These are phyloP conservation scores for Platypus cylindrus DNA, from an alignment of 2,888 invertebrate species.

Conservation along the genomic window DNA sequence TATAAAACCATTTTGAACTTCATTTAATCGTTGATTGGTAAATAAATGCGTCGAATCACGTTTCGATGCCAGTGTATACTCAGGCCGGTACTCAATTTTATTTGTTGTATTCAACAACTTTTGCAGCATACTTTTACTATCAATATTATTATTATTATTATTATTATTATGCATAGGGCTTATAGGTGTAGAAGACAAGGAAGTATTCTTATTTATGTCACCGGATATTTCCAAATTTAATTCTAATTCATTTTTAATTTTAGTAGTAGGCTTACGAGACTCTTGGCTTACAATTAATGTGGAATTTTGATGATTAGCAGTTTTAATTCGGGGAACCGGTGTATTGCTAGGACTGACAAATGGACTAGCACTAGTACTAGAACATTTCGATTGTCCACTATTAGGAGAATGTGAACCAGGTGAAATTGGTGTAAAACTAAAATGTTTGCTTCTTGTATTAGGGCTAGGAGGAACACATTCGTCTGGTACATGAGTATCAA, in stretches of 20 bases:
- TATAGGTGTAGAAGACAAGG: slow-evolving; percentile 58
- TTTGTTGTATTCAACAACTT: slow-evolving; percentile 38
- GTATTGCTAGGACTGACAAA: slow-evolving; percentile 67
- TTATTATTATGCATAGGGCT: slow-evolving; percentile 41
- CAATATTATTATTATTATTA: too few relatives aligned
- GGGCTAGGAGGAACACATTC: slow-evolving; percentile 51
- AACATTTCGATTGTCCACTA: slow-evolving; percentile 41
- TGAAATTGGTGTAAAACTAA: slow-evolving; percentile 78
- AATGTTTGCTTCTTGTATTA: slow-evolving; percentile 64
- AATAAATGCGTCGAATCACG: slow-evolving; percentile 7
- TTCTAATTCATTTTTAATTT: slow-evolving; percentile 30
- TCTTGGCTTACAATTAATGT: slow-evolving; percentile 22
- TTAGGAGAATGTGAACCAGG: slow-evolving; percentile 58
- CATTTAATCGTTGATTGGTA: slow-evolving; percentile 42
- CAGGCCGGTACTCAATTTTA: slow-evolving; percentile 39
- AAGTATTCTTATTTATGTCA: slow-evolving; percentile 30
- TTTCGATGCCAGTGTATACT: slow-evolving; percentile 25
- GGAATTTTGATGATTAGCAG: slow-evolving; percentile 42
- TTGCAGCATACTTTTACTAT: slow-evolving; percentile 32
- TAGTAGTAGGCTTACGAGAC: slow-evolving; percentile 16
- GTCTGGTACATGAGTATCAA: slow-evolving; percentile 37
- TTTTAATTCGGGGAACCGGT: slow-evolving; percentile 55
- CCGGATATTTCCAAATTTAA: slow-evolving; percentile 22
- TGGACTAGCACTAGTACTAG: slow-evolving; percentile 60
- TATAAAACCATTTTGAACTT: slow-evolving; percentile 10